These are phyloP conservation scores for Dinocampus coccinellae DNA, from an alignment of 2,888 invertebrate genomes.

Conservation along the genomic window DNA sequence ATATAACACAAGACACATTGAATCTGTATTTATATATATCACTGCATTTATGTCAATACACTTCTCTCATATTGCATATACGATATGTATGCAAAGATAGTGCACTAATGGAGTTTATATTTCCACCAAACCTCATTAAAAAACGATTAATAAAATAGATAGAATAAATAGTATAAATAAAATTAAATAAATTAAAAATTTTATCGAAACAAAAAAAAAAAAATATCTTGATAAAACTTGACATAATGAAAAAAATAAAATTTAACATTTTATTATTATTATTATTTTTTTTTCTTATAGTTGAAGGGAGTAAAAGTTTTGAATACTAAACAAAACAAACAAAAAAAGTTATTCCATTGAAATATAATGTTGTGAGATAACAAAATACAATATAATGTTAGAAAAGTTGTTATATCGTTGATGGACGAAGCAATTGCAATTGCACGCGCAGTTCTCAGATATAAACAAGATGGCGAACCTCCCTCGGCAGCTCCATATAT, in stretches of 20 bases:
- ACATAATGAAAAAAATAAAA: no score
- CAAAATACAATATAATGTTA: conserved; percentile 4
- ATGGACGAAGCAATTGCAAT: conserved; percentile 47
- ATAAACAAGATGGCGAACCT: conserved; percentile 29
- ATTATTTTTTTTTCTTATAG: no score
- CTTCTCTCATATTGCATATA: background rate
- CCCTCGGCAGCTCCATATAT: conserved; percentile 52
- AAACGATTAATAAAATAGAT: conserved; percentile 31
- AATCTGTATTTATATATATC: background rate
- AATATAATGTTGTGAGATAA: background rate
- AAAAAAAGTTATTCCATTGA: background rate
- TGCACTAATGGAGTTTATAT: conserved; percentile 56
- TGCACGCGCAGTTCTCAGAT: conserved; percentile 33
- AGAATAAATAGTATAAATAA: background rate
- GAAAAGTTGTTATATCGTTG: conserved; percentile 26
- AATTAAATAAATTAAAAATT: no score
- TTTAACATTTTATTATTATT: no score
- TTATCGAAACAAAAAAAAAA: no score
- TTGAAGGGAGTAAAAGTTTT: background rate
- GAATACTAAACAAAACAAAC: background rate
- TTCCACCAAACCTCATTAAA: conserved; percentile 52
- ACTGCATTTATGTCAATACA: background rate
- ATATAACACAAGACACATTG: conserved; percentile 10
- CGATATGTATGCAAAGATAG: conserved; percentile 44
- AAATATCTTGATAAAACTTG: no score